Conservation (phyloP, 1,140 invertebrate species). For the Lordiphosa collinella region DNA sequence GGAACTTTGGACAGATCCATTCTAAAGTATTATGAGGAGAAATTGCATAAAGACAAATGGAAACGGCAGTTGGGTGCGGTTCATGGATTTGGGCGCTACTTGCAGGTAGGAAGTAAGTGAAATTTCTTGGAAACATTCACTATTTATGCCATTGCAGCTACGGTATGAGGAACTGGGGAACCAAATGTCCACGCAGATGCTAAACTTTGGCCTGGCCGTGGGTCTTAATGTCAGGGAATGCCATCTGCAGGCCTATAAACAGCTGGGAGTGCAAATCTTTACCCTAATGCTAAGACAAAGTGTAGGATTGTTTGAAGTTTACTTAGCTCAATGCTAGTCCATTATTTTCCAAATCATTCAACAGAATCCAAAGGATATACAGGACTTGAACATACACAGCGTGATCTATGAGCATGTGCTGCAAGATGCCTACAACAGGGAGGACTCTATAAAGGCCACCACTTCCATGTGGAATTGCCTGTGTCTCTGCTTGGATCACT, state of each 20-base stretch:
- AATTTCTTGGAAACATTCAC: no score
- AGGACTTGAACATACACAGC: slow-evolving; percentile 48
- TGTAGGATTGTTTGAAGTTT: slow-evolving; percentile 11
- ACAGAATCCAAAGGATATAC: slow-evolving; percentile 35
- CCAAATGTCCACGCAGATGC: slow-evolving; percentile 34
- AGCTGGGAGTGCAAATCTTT: slow-evolving; percentile 49
- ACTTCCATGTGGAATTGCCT: slow-evolving; percentile 47
- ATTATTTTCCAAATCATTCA: neutral
- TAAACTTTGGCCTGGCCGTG: slow-evolving; percentile 46
- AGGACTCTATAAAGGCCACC: slow-evolving; percentile 37
- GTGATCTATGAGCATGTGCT: slow-evolving; percentile 58
- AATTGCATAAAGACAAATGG: slow-evolving; percentile 46
- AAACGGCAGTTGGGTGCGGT: slow-evolving; percentile 54
- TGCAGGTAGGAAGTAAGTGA: slow-evolving; percentile 26
- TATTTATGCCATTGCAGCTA: slow-evolving; percentile 17
- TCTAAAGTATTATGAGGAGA: slow-evolving; percentile 45
- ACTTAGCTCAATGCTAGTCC: neutral
- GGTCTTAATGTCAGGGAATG: slow-evolving; percentile 55
- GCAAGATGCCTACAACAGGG: slow-evolving; percentile 46
- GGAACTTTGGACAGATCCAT: slow-evolving; percentile 14
- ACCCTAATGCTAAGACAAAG: slow-evolving; percentile 31
- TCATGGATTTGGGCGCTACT: slow-evolving; percentile 42
- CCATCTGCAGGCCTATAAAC: slow-evolving; percentile 34
- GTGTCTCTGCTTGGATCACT: slow-evolving; percentile 55
- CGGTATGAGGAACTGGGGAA: slow-evolving; percentile 7